Base-by-base conservation (phyloP, 64 coral and sea anemone genomes). In the Platygyra sinensis region DNA sequence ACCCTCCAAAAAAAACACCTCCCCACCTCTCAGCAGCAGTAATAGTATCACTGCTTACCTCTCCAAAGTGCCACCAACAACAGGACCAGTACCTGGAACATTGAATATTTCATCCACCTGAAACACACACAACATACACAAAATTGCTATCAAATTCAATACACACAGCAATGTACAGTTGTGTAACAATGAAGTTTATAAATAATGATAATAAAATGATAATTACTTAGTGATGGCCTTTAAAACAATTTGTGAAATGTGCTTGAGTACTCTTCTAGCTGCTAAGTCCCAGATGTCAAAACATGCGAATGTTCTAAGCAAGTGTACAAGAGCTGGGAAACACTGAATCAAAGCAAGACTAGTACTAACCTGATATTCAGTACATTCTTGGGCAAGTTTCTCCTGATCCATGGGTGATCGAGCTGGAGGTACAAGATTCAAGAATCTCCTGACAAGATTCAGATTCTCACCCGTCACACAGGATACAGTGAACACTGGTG, bases 31-130 rank as follows among this genome's bases (percentile, higher is more conserved):
- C 42, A 12, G 2, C 9, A 57, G 10, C 15, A 14, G 10, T 1
- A 57, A 57, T 1, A 9, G 7, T 60, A 62, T n/a, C 4, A 33
- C 76, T 61, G 10, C 75, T 54, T n/a, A 99, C 97, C 97, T 99
- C 81, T 86, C 93, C 20, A 99, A 79, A 74, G 94, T 95, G 30
- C 97, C 97, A 78, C 90, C 89, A 33, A 99, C 94, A 39, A 99
- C 97, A 80, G 91, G 94, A 2, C 94, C 97, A 91, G 94, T 99
- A 24, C 94, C 90, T 60, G 97, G 97, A 72, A 99, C 97, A 91
- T 90, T 94, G 73, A 96, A 99, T 13, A 94, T 99, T 75, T 96
- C 94, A 75, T 99, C 97, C 46, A 99, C 90, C 97, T 99, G 54
- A 62, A 49, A 49, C 60, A 89, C 25, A 27, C n/a, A 9, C 22